phyloP scores from a whole-genome alignment of 2,113 vertebrate genomes.

The Petrocephalus microphthalmus region DNA sequence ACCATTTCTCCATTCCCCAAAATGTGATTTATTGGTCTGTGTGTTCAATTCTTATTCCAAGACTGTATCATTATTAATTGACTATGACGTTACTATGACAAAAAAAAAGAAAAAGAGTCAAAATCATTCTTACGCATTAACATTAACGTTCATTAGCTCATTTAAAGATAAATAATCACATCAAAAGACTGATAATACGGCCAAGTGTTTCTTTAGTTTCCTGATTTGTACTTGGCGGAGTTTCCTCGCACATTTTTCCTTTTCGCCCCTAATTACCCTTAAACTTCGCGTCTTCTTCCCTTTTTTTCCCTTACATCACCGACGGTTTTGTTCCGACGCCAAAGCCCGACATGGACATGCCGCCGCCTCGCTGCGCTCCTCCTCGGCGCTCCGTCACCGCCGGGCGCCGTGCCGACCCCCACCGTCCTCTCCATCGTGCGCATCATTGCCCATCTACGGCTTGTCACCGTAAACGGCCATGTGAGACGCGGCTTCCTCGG shows the following conservation, averaged over 20 bases:
- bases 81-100: background rate
- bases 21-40: background rate
- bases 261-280: background rate
- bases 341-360: constrained; percentile 12
- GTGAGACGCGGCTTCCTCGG: constrained; percentile 39
- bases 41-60: background rate
- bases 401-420: background rate
- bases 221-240: background rate
- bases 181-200: background rate
- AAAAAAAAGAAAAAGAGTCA: background rate
- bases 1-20: background rate
- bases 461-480: background rate
- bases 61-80: background rate
- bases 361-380: constrained; percentile 10
- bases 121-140: background rate
- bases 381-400: constrained; percentile 6
- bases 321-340: background rate
- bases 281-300: background rate
- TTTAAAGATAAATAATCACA: background rate
- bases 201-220: background rate
- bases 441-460: background rate
- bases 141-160: background rate
- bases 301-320: background rate
- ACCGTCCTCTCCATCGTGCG: background rate
- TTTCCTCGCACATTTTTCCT: background rate